Conservation (phyloP, 2,113 vertebrate species). For the Alethe diademata region DNA sequence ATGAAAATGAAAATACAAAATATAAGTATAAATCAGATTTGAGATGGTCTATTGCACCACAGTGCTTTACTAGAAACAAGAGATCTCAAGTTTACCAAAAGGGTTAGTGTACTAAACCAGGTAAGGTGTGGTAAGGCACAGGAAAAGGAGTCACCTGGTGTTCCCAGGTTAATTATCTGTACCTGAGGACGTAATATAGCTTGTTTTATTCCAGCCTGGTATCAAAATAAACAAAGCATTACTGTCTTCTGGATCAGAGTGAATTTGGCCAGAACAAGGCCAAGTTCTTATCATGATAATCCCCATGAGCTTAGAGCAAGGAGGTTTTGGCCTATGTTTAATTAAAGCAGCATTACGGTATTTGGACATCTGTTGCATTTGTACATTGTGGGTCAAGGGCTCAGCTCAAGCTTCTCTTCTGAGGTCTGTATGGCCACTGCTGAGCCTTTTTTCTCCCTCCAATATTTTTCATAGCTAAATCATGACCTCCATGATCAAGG, state of each 20-base stretch:
- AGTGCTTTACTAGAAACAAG: background rate
- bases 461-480: background rate
- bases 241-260: background rate
- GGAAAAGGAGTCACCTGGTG: background rate
- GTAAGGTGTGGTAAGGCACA: background rate
- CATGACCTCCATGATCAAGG: background rate
- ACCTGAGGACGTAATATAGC: background rate
- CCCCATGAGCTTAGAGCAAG: background rate
- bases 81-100: background rate
- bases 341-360: constrained; percentile 61
- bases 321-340: constrained; percentile 47
- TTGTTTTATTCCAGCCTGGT: background rate
- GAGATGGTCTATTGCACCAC: background rate
- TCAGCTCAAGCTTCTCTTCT: background rate
- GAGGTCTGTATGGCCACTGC: background rate
- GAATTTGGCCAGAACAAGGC: background rate
- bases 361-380: constrained; percentile 65
- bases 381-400: constrained; percentile 5
- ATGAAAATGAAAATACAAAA: background rate
- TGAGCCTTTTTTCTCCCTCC: accelerated
- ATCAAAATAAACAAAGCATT: background rate
- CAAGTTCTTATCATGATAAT: constrained; percentile 35
- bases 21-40: background rate
- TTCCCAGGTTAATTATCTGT: background rate
- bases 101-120: background rate